These are phyloP conservation scores for Drusus annulatus DNA, from an alignment of 1,140 invertebrate species.

Conservation along the genomic window DNA sequence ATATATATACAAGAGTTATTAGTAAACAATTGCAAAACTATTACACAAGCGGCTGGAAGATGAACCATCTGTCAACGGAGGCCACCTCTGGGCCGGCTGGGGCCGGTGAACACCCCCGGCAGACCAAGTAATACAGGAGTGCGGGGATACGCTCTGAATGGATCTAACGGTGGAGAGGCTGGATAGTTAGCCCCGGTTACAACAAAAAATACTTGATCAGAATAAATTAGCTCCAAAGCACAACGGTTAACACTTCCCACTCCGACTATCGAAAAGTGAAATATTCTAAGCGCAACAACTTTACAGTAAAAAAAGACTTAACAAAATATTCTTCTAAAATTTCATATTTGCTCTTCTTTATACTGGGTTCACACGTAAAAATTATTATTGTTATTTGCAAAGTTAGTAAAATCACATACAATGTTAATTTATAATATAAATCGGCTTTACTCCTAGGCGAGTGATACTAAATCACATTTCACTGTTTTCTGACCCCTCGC, in stretches of 20 bases:
- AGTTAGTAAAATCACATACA: conserved; percentile 43
- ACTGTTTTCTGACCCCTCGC: neutral
- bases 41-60: conserved; percentile 52
- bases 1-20: conserved; percentile 56
- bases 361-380: conserved; percentile 42
- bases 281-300: conserved; percentile 46
- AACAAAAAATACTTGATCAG: neutral
- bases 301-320: conserved; percentile 50
- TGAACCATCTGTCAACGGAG: neutral
- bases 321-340: conserved; percentile 46
- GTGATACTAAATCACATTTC: conserved; percentile 2
- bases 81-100: neutral
- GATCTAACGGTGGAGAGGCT: neutral
- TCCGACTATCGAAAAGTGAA: conserved; percentile 19
- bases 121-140: neutral
- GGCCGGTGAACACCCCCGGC: neutral
- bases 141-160: neutral
- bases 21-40: conserved; percentile 57
- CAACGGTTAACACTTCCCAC: no score
- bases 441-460: neutral
- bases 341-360: conserved; percentile 38
- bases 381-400: conserved; percentile 42
- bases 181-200: neutral
- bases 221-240: conserved; percentile 33
- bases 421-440: conserved; percentile 39